phyloP scores from a whole-genome alignment of 2,113 vertebrate genomes.

The Capreolus pygargus region DNA sequence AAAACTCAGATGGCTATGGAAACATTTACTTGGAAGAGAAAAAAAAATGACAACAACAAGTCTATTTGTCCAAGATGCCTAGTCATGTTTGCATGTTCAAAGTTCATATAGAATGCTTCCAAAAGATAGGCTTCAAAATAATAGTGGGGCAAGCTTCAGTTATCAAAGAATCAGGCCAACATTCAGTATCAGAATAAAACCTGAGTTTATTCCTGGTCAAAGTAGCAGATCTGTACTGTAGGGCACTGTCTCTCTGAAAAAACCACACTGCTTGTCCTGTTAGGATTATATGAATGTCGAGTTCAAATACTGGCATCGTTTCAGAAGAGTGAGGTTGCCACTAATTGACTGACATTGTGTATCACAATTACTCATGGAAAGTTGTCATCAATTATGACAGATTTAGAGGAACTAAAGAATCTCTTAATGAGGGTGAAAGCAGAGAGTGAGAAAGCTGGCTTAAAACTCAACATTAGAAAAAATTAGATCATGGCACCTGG shows the following conservation, averaged over 20 bases:
- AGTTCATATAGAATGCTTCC: background rate
- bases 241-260: background rate
- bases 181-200: background rate
- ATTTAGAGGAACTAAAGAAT: background rate
- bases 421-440: background rate
- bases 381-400: background rate
- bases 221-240: background rate
- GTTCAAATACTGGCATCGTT: background rate
- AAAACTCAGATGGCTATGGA: background rate
- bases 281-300: background rate
- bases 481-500: background rate
- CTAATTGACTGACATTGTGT: background rate
- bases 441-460: background rate
- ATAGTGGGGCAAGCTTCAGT: background rate
- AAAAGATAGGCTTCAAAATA: background rate
- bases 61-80: background rate
- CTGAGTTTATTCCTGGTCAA: background rate
- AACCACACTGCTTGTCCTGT: background rate
- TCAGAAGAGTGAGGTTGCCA: background rate
- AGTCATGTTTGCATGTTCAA: background rate
- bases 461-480: background rate
- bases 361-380: background rate
- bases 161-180: background rate
- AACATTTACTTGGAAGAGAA: background rate
- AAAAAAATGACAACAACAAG: background rate